Evolutionary conservation across 2,888 invertebrate species (phyloP).

Genomic region (Xestia rhomboidea): DNA sequence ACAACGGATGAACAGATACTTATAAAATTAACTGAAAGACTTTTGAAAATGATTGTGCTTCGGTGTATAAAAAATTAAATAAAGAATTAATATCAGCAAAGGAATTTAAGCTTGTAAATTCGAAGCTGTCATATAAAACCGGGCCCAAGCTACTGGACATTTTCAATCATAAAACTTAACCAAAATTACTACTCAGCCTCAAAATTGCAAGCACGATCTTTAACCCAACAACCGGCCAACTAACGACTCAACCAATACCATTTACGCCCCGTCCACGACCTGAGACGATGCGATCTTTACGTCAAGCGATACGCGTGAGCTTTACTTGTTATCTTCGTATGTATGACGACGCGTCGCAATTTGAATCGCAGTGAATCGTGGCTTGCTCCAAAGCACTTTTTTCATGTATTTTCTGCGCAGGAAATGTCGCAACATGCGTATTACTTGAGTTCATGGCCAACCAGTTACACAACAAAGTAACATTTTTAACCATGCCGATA

Average conservation of each 20-base stretch:
- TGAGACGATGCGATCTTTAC: neutral
- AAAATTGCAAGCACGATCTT: neutral
- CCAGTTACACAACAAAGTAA: constrained; percentile 22
- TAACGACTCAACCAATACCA: neutral
- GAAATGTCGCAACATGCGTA: neutral
- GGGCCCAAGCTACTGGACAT: neutral
- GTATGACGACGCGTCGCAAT: neutral
- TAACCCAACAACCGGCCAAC: neutral
- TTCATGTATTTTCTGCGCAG: too few species aligned
- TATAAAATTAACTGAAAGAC: neutral
- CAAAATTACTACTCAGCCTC: neutral
- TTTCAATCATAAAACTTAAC: constrained; percentile 14
- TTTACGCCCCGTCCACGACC: neutral
- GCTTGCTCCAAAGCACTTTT: neutral
- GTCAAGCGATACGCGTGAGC: neutral
- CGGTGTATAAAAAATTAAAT: neutral
- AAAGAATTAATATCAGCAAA: too few species aligned
- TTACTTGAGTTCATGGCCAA: neutral
- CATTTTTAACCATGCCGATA: neutral
- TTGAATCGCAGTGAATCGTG: neutral
- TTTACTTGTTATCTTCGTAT: neutral
- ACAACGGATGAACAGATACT: neutral
- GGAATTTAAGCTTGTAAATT: constrained; percentile 2
- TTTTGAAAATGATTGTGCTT: neutral
- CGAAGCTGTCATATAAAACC: neutral